Base-by-base conservation (phyloP, 2,888 invertebrate genomes). In the Agrotis exclamationis region DNA sequence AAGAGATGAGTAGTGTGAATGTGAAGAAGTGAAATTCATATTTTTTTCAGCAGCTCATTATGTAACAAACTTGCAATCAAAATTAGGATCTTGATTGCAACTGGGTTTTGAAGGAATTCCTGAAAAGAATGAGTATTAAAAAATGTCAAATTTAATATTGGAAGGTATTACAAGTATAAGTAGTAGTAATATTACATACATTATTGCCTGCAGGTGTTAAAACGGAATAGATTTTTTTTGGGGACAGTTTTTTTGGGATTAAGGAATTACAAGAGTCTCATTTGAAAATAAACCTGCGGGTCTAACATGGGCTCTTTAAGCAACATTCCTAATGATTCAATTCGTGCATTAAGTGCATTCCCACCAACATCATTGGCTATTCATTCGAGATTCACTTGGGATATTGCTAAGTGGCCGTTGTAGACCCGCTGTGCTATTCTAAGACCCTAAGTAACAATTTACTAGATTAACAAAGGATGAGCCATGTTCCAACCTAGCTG, bases 401-500 rank as follows among this genome's bases (percentile, higher is more conserved):
- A 39, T 9, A 11, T 39, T 39, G 9, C 11, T 39, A 39, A 11
- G 39, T 39, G 2, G 39, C 39, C 39, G 39, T 39, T 39, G 9
- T 1, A 39, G 39, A 9, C 9, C 39, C 9, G 39, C 60, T 28
- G 2, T 48, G 11, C 28, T 20, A 5, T 6, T 24, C 16, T 45
- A 22, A 13, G 18, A 59, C 18, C 18, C 14, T 59, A 13, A 13
- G 13, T 50, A 20, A 56, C 39, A 39, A 39, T 39, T 39, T 39
- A 39, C 39, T 54, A 54, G 16, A 70, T 56, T 45, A 18, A 48
- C 16, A 54, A 56, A 58, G 20, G 9, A 54, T 70, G 63, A 51
- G 39, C 45, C 53, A 24, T 60, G 39, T 44, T 56, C 18, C 33
- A 66, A 54, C n/a, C 47, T 53, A 63, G 58, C 39, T 39, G 39